Percentiles rank a stretch among this genome's conserved stretches.
These are phyloP conservation scores for Gortyna flavago DNA, from an alignment of 2,888 invertebrate species.

Conservation along the genomic window DNA sequence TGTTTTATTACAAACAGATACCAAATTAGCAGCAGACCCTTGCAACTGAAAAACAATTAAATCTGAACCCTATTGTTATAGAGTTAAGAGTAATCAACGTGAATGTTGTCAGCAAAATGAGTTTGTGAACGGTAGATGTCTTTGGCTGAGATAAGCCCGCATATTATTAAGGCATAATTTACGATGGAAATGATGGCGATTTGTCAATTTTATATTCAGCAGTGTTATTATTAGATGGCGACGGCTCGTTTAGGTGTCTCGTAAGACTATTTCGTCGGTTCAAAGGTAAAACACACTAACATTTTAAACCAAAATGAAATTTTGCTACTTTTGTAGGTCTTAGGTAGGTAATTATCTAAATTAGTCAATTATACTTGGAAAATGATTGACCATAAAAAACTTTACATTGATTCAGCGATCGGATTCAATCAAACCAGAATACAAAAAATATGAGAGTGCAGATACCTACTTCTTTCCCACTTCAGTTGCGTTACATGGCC, in stretches of 20 bases:
- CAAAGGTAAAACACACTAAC: too few relatives aligned
- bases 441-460: neutral
- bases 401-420: neutral
- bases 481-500: neutral
- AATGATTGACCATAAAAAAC: neutral
- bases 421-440: neutral
- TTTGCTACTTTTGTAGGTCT: too few relatives aligned
- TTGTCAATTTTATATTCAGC: constrained; percentile 87
- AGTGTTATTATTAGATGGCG: constrained; percentile 77
- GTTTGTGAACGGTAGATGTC: constrained; percentile 78
- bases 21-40: constrained; percentile 62
- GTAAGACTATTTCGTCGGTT: constrained; percentile 27
- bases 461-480: neutral
- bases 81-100: constrained; percentile 46
- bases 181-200: constrained; percentile 86
- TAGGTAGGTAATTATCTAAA: too few relatives aligned
- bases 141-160: constrained; percentile 84
- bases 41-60: constrained; percentile 51
- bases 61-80: constrained; percentile 68
- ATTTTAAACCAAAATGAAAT: too few relatives aligned
- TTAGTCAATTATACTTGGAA: too few relatives aligned
- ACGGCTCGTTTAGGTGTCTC: constrained; percentile 74
- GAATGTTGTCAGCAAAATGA: constrained; percentile 38
- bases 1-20: constrained; percentile 85
- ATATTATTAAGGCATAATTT: constrained; percentile 88